These are phyloP conservation scores for Stegophylla sp. DNA, from an alignment of 2,888 invertebrate genomes.

Conservation along the genomic window DNA sequence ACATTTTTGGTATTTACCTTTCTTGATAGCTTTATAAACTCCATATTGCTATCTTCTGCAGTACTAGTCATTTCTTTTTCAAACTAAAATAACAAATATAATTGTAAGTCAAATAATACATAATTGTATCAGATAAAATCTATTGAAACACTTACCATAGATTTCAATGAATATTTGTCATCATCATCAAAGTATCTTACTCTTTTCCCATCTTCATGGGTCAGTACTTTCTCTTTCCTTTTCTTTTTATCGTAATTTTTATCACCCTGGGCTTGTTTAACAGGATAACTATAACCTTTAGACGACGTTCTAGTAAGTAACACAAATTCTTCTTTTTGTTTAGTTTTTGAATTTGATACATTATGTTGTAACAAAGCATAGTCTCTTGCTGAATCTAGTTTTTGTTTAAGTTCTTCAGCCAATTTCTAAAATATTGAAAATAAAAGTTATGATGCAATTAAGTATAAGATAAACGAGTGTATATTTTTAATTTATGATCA, in stretches of 20 bases:
- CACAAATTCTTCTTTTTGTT: constrained; percentile 68
- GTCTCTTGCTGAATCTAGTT: constrained; percentile 76
- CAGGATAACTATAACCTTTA: constrained; percentile 75
- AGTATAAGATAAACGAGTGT: neutral
- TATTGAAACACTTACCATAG: constrained; percentile 71
- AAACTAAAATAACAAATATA: constrained; percentile 68
- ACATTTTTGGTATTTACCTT: constrained; percentile 66
- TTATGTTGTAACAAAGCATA: constrained; percentile 16
- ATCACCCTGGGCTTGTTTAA: constrained; percentile 65
- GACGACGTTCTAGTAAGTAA: constrained; percentile 75
- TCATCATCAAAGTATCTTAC: constrained; percentile 88
- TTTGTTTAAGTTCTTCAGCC: constrained; percentile 74
- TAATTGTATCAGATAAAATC: neutral
- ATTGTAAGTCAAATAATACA: neutral
- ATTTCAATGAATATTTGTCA: constrained; percentile 82
- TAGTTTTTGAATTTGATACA: constrained; percentile 61
- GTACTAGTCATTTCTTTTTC: constrained; percentile 81
- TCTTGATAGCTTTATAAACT: constrained; percentile 78
- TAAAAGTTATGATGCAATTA: neutral
- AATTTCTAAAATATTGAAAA: constrained; percentile 66
- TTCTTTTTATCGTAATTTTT: constrained; percentile 65
- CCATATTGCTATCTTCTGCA: constrained; percentile 79
- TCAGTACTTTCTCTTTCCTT: constrained; percentile 71
- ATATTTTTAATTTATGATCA: too few species aligned
- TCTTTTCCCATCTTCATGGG: constrained; percentile 75